These are phyloP conservation scores for Vanessa tameamea DNA, from an alignment of 1,140 invertebrate species.

Conservation along the genomic window DNA sequence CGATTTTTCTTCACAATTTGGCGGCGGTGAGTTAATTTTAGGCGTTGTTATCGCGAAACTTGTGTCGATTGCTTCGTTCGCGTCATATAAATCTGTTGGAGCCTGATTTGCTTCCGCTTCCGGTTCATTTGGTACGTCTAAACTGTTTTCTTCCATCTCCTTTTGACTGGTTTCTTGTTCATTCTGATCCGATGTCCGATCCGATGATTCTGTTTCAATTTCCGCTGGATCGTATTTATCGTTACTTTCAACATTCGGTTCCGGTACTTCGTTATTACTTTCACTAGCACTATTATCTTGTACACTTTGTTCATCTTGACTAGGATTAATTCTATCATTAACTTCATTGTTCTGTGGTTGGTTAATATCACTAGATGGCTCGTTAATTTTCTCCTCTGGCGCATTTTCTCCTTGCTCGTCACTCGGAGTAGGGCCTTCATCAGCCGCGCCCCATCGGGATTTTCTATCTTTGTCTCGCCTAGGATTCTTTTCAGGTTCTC, in stretches of 20 bases:
- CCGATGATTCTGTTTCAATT: slow-evolving; percentile 17
- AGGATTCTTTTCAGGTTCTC: slow-evolving; percentile 41
- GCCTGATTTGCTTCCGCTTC: slow-evolving; percentile 17
- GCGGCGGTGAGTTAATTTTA: neutral
- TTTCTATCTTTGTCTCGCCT: slow-evolving; percentile 71
- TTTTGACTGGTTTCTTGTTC: slow-evolving; percentile 20
- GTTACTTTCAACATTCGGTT: neutral
- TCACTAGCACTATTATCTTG: slow-evolving; percentile 32
- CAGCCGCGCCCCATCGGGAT: slow-evolving; percentile 71
- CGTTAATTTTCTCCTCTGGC: slow-evolving; percentile 6
- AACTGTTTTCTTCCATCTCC: slow-evolving; percentile 19
- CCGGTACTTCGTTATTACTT: slow-evolving; percentile 25
- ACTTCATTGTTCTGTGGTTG: slow-evolving; percentile 13
- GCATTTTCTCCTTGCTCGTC: slow-evolving; percentile 26
- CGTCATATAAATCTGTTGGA: slow-evolving; percentile 54
- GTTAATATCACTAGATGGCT: slow-evolving; percentile 13
- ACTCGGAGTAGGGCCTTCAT: slow-evolving; percentile 44
- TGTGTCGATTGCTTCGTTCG: slow-evolving; percentile 55
- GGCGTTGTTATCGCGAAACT: slow-evolving; percentile 47
- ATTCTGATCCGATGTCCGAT: slow-evolving; percentile 12
- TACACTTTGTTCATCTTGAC: slow-evolving; percentile 47
- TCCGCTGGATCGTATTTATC: slow-evolving; percentile 14
- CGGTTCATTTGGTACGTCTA: slow-evolving; percentile 5
- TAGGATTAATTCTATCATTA: slow-evolving; percentile 35
- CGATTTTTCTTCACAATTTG: slow-evolving; percentile 23